Evolutionary conservation across 1,140 invertebrate genomes (phyloP), one percentile per base, ranked within the genome.

Genomic region (Adelges cooleyi): DNA sequence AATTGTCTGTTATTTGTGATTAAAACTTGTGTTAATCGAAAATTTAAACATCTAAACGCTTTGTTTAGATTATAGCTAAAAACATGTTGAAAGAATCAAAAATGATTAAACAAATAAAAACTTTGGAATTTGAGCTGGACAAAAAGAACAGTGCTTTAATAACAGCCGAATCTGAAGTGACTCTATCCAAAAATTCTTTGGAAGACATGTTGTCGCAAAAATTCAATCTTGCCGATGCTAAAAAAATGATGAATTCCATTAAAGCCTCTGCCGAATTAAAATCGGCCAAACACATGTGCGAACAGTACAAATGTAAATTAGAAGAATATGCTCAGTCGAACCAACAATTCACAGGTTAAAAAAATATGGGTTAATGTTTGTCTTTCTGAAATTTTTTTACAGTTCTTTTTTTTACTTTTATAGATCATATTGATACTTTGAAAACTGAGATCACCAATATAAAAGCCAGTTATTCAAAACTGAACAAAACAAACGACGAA

Each of bases 231-330:
- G 17, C 56, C 13, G 56, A 62, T 9, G 44, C 27, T 2, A 62
- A 62, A 2, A 27, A 48, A 33, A 46, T 48, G 15, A 29, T 22
- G 38, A 46, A 25, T 62, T 48, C 56, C 18, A 1, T 62, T 15
- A 62, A 62, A 48, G 27, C 44, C 8, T 48, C 56, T 46, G 56
- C 25, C 20, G 56, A 62, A 62, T 25, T 62, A 10, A 62, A 62
- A 46, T 62, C 56, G 10, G 17, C 40, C 8, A 46, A 62, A 20
- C 22, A 62, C 18, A 48, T 48, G 17, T 62, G 42, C 46, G 56
- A 48, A 48, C 17, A 36, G 13, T 62, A 62, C 6, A 44, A 62
- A 33, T 17, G 46, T 1, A 62, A 62, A 48, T 46, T 62, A 8
- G 18, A 62, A 5, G 42, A 62, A 0, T n/a, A 18, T 20, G 15